Evolutionary conservation across 64 coral and sea anemone genomes (phyloP).

Genomic region (Pocillopora damicornis): DNA sequence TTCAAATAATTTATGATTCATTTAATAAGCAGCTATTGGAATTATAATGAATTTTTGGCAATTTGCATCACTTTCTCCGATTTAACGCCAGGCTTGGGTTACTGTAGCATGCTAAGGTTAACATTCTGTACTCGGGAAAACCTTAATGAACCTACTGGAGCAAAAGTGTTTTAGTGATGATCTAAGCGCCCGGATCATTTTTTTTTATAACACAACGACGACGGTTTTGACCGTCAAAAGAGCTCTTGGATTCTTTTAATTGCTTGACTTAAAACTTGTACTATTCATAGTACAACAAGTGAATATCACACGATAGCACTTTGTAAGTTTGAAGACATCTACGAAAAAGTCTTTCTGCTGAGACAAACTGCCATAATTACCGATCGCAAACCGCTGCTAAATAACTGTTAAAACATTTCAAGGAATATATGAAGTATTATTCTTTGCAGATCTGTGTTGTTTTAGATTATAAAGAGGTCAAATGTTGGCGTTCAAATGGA

Average conservation of each 20-base stretch:
- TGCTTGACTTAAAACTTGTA: background rate
- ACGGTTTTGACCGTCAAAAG: background rate
- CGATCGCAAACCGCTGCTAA: background rate
- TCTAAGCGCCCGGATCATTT: too few relatives aligned
- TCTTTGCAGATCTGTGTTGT: constrained; percentile 8
- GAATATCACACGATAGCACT: background rate
- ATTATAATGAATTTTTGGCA: too few relatives aligned
- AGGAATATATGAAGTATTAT: background rate
- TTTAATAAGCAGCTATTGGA: too few relatives aligned
- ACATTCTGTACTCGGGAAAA: too few relatives aligned
- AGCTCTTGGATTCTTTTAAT: background rate
- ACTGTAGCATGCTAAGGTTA: too few relatives aligned
- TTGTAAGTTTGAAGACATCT: background rate
- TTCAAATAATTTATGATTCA: background rate
- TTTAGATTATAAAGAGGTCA: constrained; percentile 24
- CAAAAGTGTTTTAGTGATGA: too few relatives aligned
- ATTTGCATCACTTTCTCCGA: too few relatives aligned
- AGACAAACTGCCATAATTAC: background rate
- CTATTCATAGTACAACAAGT: background rate
- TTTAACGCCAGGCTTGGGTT: too few relatives aligned
- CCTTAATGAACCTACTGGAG: too few relatives aligned
- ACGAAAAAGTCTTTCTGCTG: background rate
- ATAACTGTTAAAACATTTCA: background rate
- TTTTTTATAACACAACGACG: background rate
- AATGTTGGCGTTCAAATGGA: background rate